Evolutionary conservation across 2,888 invertebrate species (phyloP).

Genomic region (Epinotia brunnichana): DNA sequence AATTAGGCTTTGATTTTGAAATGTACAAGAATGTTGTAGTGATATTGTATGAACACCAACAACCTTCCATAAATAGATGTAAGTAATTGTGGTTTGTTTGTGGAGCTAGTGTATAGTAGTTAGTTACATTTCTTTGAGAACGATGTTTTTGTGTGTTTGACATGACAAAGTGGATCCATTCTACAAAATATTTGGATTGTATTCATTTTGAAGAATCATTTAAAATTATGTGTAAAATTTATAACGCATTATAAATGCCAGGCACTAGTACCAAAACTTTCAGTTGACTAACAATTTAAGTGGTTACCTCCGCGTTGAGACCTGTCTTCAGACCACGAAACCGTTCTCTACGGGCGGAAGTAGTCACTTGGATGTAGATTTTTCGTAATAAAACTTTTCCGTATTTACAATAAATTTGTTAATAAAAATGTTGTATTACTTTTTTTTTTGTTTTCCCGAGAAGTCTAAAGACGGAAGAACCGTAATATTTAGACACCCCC

Average conservation of each 20-base stretch:
- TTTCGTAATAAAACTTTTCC: constrained; percentile 55
- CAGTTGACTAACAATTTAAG: constrained; percentile 63
- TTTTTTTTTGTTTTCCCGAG: constrained; percentile 10
- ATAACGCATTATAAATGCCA: constrained; percentile 74
- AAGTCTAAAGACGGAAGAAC: no score
- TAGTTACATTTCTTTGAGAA: constrained; percentile 71
- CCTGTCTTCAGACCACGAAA: constrained; percentile 48
- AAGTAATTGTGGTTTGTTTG: constrained; percentile 25
- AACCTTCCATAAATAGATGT: constrained; percentile 37
- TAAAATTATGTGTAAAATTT: constrained; percentile 60
- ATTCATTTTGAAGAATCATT: constrained; percentile 66
- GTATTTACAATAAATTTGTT: constrained; percentile 77
- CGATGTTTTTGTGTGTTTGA: constrained; percentile 48
- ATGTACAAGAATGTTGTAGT: constrained; percentile 42
- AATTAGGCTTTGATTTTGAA: constrained; percentile 29
- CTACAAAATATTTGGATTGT: constrained; percentile 54
- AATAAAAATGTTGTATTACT: constrained; percentile 53
- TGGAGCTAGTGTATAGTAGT: constrained; percentile 47
- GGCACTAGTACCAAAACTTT: constrained; percentile 58
- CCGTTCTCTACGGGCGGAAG: constrained; percentile 51
- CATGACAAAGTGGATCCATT: constrained; percentile 67
- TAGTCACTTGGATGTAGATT: constrained; percentile 66
- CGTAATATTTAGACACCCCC: no score
- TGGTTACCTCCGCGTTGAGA: constrained; percentile 59
- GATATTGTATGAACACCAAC: constrained; percentile 44